These are phyloP conservation scores for Pentalonia nigronervosa DNA, from an alignment of 1,140 invertebrate species.

Conservation along the genomic window DNA sequence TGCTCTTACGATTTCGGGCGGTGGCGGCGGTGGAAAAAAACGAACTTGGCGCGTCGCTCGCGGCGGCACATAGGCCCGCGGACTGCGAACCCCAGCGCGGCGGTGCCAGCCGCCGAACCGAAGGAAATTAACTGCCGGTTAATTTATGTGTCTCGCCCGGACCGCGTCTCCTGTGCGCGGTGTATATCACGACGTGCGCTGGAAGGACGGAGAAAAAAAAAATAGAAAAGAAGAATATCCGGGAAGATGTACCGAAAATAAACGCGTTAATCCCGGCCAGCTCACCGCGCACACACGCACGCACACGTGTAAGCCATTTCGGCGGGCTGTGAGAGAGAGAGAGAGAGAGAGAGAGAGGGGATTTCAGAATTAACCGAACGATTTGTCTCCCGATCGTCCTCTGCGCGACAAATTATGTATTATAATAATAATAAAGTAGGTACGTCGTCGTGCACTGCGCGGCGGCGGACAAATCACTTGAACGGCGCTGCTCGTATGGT, in stretches of 20 bases:
- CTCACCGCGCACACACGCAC: neutral
- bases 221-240: slow-evolving; percentile 22
- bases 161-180: neutral
- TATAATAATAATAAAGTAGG: neutral
- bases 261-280: slow-evolving; percentile 41
- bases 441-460: neutral
- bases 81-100: neutral
- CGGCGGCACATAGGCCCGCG: neutral
- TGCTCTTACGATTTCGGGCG: neutral
- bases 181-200: neutral
- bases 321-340: too few species aligned
- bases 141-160: slow-evolving; percentile 46
- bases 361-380: slow-evolving; percentile 36
- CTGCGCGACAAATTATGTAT: neutral
- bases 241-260: slow-evolving; percentile 46
- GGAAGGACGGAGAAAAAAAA: neutral
- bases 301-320: slow-evolving; percentile 40
- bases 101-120: slow-evolving; percentile 27
- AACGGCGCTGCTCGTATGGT: neutral
- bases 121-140: slow-evolving; percentile 49
- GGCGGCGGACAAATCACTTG: slow-evolving; percentile 44
- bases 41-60: slow-evolving; percentile 22
- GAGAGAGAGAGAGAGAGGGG: neutral
- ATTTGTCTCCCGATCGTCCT: slow-evolving; percentile 30
- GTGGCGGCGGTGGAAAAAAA: neutral